Evolutionary conservation across 2,113 vertebrate genomes (phyloP), one percentile per base, ranked within the genome.

Genomic region (Cyanoliseus patagonus): DNA sequence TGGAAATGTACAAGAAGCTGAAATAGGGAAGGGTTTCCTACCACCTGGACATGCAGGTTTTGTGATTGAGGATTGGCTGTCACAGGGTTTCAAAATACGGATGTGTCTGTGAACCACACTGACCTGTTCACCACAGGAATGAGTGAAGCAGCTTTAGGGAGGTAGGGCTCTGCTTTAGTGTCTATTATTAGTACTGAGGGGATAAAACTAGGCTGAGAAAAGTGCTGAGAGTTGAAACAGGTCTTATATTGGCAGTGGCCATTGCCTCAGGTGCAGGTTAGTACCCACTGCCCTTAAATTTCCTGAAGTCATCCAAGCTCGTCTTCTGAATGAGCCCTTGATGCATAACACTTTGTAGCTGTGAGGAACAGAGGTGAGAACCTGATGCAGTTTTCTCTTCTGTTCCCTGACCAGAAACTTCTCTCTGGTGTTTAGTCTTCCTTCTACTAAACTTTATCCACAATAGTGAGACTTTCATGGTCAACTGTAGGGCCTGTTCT

Each of bases 281-380:
- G 44, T 72, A 76, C 20, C 27, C 22, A 2, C 30, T 0, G 2
- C 0, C 0, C 55, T 37, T 80, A 61, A 79, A n/a, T 11, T 4
- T 88, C 10, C 15, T 41, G 31, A 83, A 85, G 35, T 73, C 57
- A 61, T 25, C 10, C 24, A 25, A 17, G 18, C 10, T 64, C 16
- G n/a, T 66, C 28, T 49, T 83, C n/a, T 52, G 77, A 79, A 13
- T 57, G 51, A 37, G 22, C 12, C 44, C 17, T 37, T 76, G 31
- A 13, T 23, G 53, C 6, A 31, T 33, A 24, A 17, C 10, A 24
- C 19, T 10, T 61, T 13, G 6, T 80, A 80, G 10, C 35, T 87
- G 10, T 62, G 44, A 92, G 47, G 35, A 91, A 6, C 39, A 31
- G 22, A 73, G 15, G 10, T 73, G 57, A 79, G 89, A 81, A 53